Percentiles rank a stretch among this genome's conserved stretches.
phyloP scores from a whole-genome alignment of 2,113 vertebrate species.

The Urocolius indicus region DNA sequence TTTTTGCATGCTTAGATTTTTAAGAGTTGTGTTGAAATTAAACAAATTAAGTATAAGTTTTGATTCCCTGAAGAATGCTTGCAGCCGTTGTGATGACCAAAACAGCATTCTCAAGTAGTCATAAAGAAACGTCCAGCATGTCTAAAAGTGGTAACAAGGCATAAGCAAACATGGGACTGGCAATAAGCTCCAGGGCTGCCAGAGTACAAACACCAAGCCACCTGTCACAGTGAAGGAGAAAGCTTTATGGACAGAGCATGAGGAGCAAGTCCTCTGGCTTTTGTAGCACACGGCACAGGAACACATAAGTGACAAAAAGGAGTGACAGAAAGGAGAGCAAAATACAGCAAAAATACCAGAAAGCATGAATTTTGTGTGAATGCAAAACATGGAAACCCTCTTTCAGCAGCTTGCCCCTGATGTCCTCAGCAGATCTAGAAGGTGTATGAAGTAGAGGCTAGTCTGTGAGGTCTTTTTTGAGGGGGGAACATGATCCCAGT shows the following conservation, averaged over 20 bases:
- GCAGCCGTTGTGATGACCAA: background rate
- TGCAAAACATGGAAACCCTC: background rate
- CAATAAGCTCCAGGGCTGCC: background rate
- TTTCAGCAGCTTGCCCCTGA: background rate
- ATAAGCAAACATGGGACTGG: fast-evolving
- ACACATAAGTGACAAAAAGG: background rate
- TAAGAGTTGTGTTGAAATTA: background rate
- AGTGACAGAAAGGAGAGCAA: background rate
- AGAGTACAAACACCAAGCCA: background rate
- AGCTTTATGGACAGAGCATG: background rate
- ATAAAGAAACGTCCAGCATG: background rate
- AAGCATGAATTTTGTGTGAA: background rate
- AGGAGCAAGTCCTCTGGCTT: background rate
- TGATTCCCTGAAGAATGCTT: background rate
- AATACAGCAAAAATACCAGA: background rate
- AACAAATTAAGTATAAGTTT: background rate
- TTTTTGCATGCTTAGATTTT: background rate
- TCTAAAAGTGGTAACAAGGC: background rate
- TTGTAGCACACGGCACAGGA: background rate
- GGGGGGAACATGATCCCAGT: background rate
- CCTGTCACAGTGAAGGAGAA: background rate
- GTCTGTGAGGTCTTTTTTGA: background rate
- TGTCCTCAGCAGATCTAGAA: background rate
- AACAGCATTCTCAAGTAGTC: background rate
- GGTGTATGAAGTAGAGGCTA: background rate